Conservation (phyloP, 1,140 invertebrate species). For the Psilanteris sp. region DNA sequence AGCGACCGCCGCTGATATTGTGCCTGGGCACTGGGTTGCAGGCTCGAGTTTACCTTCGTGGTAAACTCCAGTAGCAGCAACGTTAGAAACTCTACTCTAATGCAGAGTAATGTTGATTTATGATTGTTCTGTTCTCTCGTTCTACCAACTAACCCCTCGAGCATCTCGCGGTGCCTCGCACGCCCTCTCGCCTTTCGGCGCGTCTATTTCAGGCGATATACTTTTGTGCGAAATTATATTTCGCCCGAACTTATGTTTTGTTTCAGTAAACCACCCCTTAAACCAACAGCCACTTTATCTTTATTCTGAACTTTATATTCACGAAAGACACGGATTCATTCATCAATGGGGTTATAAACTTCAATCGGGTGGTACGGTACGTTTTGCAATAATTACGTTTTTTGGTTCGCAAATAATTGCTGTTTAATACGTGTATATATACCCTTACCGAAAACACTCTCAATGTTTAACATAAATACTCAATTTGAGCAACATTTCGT, state of each 20-base stretch:
- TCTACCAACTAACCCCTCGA: slow-evolving; percentile 47
- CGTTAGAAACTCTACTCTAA: slow-evolving; percentile 75
- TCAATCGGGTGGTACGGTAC: too few species aligned
- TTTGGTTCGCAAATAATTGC: too few species aligned
- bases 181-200: slow-evolving; percentile 33
- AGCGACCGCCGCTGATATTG: slow-evolving; percentile 49
- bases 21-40: slow-evolving; percentile 49
- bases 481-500: too few species aligned
- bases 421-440: too few species aligned
- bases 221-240: slow-evolving; percentile 63
- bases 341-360: slow-evolving; percentile 47
- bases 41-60: slow-evolving; percentile 72
- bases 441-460: too few species aligned
- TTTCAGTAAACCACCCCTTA: slow-evolving; percentile 47
- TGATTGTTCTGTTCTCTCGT: slow-evolving; percentile 68
- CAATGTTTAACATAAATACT: too few species aligned
- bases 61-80: slow-evolving; percentile 75
- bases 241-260: slow-evolving; percentile 52
- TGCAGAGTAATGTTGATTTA: slow-evolving; percentile 80
- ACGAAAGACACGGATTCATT: slow-evolving; percentile 36
- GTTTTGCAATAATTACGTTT: too few species aligned
- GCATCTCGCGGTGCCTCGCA: slow-evolving; percentile 44
- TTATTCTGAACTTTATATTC: slow-evolving; percentile 42
- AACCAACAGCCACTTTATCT: slow-evolving; percentile 48
- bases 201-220: slow-evolving; percentile 57